Base-by-base conservation (phyloP, 2,888 invertebrate genomes). In the Caenorhabditis sp. region DNA sequence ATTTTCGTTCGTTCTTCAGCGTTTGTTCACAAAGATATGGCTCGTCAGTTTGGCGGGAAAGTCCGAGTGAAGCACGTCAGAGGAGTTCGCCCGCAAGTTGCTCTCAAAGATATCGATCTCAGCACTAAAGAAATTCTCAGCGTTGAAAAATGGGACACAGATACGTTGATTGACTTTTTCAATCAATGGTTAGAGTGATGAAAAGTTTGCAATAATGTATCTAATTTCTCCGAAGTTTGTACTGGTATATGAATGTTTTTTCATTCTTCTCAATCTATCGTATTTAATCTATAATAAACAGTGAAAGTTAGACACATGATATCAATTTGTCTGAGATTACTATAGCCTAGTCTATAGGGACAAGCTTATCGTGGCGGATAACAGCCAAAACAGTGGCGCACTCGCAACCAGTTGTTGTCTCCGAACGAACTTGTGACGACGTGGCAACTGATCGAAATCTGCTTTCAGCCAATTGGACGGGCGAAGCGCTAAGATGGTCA, bases 91-190 rank as follows among this genome's bases (percentile, higher is more conserved):
- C 98, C 98, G 0, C 93, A 95, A 78, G 95, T 99, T 48, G 95
- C 95, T 89, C 91, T 99, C 55, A 92, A 95, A 61, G 95, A 96
- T 89, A 93, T 93, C 76, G 77, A 76, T 62, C 85, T 87, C 20
- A 72, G 75, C 22, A 71, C 84, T 4, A 80, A 84, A 41, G 85
- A 86, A 78, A 89, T 94, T 22, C 92, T 98, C 27, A 96, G 96
- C 58, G 96, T 99, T 89, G 95, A 96, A 86, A 96, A 96, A 89
- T 98, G 98, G 98, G 95, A 97, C 90, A 98, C 98, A 0, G 97
- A 99, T 90, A 94, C 96, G 0, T 94, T 99, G 2, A 95, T 95
- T 89, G 96, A 97, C 90, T 99, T 97, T 91, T 92, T 99, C 82
- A 94, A 93, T 83, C 94, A 95, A 35, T 94, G 95, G 92, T 92